Conservation (phyloP, 1,140 invertebrate genomes). For the Pogonomyrmex californicus region DNA sequence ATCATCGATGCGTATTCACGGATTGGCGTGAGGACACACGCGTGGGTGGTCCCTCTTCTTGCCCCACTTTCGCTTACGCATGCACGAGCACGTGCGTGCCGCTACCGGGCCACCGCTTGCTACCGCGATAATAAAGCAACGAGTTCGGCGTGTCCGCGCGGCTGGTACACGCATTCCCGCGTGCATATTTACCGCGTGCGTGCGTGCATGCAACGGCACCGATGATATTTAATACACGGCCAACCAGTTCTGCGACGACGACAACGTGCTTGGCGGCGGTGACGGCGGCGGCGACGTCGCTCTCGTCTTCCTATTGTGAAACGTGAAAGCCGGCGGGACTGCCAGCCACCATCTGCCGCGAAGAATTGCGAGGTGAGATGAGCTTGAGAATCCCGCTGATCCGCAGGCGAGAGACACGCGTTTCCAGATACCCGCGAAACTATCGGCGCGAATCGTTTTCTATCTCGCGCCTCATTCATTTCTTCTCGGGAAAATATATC, state of each 20-base stretch:
- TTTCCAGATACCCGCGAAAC: neutral
- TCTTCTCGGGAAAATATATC: neutral
- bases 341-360: conserved; percentile 43
- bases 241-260: conserved; percentile 38
- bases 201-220: conserved; percentile 1
- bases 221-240: conserved; percentile 52
- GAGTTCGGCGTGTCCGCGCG: conserved; percentile 15
- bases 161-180: conserved; percentile 16
- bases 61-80: conserved; percentile 77
- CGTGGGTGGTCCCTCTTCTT: conserved; percentile 74
- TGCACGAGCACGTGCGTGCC: conserved; percentile 75
- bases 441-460: neutral
- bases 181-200: conserved; percentile 17
- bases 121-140: conserved; percentile 36
- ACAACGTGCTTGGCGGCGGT: neutral
- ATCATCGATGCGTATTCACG: conserved; percentile 25
- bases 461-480: neutral
- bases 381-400: neutral
- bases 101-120: conserved; percentile 38
- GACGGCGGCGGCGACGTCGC: neutral
- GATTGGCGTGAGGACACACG: conserved; percentile 29
- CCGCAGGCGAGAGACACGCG: neutral
- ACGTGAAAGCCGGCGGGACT: conserved; percentile 45
- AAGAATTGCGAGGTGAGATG: conserved; percentile 19
- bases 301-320: conserved; percentile 57